Percentiles rank a stretch among this genome's conserved stretches.
Conservation (phyloP, 2,113 vertebrate species). For the Gulo gulo region DNA sequence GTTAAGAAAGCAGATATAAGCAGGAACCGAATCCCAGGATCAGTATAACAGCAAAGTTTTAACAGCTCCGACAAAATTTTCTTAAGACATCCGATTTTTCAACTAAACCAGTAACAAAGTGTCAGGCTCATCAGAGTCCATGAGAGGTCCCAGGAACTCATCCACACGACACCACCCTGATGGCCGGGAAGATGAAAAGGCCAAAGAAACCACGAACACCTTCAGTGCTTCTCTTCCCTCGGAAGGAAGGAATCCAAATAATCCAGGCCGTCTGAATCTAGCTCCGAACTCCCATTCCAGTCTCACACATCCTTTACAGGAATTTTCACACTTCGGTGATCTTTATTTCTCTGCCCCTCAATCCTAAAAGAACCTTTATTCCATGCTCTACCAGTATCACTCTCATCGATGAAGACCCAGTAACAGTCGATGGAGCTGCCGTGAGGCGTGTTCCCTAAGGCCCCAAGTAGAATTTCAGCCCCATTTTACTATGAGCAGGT, state of each 20-base stretch:
- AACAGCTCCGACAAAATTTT: background rate
- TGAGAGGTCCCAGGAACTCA: background rate
- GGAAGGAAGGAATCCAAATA: background rate
- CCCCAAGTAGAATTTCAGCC: background rate
- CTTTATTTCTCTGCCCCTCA: background rate
- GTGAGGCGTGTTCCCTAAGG: no score
- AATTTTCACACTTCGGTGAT: background rate
- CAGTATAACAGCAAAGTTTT: no score
- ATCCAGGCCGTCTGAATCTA: background rate
- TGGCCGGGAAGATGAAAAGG: background rate
- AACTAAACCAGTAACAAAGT: background rate
- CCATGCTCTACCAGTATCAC: background rate
- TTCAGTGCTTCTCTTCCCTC: background rate
- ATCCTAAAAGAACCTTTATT: background rate
- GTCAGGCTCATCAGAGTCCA: background rate
- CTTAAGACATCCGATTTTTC: background rate
- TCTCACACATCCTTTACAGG: background rate
- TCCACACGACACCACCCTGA: accelerated
- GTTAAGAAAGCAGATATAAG: background rate
- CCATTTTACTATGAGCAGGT: no score
- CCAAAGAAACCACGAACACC: background rate
- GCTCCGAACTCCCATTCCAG: background rate
- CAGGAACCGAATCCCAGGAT: no score
- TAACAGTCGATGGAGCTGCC: background rate
- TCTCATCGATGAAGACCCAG: background rate